Base-by-base conservation (phyloP, 2,797 vertebrate genomes). In the Pelobates cultripes region DNA sequence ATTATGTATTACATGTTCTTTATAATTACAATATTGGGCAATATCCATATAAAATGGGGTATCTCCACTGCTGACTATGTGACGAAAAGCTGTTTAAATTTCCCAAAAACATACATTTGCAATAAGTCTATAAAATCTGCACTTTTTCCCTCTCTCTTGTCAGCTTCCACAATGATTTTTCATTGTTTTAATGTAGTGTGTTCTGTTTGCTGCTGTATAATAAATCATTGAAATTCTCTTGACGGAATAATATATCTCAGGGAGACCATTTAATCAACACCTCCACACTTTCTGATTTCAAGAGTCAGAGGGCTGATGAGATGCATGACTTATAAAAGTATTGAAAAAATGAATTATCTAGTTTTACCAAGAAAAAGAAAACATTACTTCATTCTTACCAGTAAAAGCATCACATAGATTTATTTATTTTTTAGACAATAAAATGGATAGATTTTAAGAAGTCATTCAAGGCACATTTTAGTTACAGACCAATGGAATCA, bases 211-310 rank as follows among this genome's bases (percentile, higher is more conserved):
- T 64, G 73, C 60, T 44, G 73, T 75, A 55, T 75, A 75, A 75
- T 75, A 75, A 75, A 75, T 75, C 73, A 75, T 40, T n/a, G 57
- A 10, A 75, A 75, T 44, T 12, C 57, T 63, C 40, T 43, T 75
- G 57, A 75, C 43, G 60, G 57, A 75, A 63, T 75, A 63, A 75
- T 64, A 43, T 43, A 64, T 64, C 60, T 75, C 73, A 45, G 57
- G 63, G 73, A 45, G 73, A 44, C 57, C 73, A 75, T 64, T 75
- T 43, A 75, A 43, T 63, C 73, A 74, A 75, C 73, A 75, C 57
- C 73, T 75, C 43, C 73, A 75, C 73, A 45, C 10, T 45, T 64
- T 64, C 41, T 75, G 43, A 44, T 75, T 75, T 61, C 40, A 10
- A 75, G 28, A 44, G 72, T 40, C 73, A 64, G 14, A 28, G 42